Conservation (phyloP, 2,113 vertebrate species). For the Callithrix jacchus region DNA sequence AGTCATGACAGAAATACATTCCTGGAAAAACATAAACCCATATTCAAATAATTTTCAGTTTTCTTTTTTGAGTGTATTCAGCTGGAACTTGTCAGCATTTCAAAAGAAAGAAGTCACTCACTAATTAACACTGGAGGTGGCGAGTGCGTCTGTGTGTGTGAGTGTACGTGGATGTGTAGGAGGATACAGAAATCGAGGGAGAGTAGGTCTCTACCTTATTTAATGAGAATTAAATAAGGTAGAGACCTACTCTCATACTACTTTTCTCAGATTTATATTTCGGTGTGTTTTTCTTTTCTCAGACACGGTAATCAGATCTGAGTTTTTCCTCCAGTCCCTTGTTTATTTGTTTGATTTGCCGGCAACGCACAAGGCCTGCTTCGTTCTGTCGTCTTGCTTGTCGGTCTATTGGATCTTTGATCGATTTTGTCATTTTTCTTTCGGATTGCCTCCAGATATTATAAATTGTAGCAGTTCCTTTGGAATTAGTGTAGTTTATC, state of each 20-base stretch:
- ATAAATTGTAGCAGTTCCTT: background rate
- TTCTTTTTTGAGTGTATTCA: constrained; percentile 26
- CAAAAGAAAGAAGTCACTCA: constrained; percentile 42
- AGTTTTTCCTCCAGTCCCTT: background rate
- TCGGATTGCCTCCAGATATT: constrained; percentile 27
- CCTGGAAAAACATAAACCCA: constrained; percentile 38
- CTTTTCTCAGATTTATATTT: constrained; percentile 42
- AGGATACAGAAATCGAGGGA: constrained; percentile 20
- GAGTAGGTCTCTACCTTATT: background rate
- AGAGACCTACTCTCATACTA: background rate
- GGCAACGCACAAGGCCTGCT: background rate
- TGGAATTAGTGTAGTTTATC: background rate
- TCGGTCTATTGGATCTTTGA: background rate
- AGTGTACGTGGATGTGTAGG: background rate
- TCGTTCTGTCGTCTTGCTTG: background rate
- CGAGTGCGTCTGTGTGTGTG: background rate
- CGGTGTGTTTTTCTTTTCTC: constrained; percentile 29
- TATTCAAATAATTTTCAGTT: constrained; percentile 33
- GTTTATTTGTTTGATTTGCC: constrained; percentile 32
- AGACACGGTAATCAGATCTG: background rate
- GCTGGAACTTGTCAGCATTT: constrained; percentile 44
- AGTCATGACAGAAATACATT: background rate
- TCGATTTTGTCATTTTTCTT: background rate
- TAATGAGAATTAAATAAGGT: too few species aligned
- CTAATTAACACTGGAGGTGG: constrained; percentile 36